Conservation (phyloP, 2,888 invertebrate genomes). For the Nephrotoma flavescens region DNA sequence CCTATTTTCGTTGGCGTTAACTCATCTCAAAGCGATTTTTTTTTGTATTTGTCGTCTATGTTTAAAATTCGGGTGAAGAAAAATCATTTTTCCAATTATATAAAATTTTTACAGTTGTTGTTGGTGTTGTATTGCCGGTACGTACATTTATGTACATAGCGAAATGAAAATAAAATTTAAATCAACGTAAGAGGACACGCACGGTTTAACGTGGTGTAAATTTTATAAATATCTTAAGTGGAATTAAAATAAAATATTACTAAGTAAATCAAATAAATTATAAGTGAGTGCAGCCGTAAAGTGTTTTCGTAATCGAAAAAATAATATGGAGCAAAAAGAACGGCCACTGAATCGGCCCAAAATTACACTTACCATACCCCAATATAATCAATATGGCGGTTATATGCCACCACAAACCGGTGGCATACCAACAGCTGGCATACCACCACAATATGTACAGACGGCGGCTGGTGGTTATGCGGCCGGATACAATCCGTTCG, state of each 20-base stretch:
- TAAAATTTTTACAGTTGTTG: background rate
- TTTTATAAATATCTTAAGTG: background rate
- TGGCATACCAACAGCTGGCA: background rate
- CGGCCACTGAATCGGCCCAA: background rate
- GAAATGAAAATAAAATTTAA: background rate
- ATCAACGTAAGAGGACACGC: background rate
- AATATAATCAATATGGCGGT: background rate
- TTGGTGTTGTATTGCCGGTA: background rate
- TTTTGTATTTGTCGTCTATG: background rate
- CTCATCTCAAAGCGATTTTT: background rate
- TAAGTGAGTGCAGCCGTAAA: background rate
- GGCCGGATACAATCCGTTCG: conserved; percentile 24
- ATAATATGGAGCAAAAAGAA: background rate
- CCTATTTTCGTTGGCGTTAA: background rate
- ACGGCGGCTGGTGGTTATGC: background rate
- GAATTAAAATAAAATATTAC: background rate
- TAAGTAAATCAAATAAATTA: background rate
- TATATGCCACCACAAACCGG: conserved; percentile 3
- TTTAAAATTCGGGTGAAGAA: background rate
- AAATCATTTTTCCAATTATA: background rate
- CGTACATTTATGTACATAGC: background rate
- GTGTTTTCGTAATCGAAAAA: background rate
- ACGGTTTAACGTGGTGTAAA: background rate
- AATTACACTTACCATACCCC: conserved; percentile 7
- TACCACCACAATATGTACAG: background rate